phyloP scores from a whole-genome alignment of 1,140 invertebrate species.

The Oscheius sp. region DNA sequence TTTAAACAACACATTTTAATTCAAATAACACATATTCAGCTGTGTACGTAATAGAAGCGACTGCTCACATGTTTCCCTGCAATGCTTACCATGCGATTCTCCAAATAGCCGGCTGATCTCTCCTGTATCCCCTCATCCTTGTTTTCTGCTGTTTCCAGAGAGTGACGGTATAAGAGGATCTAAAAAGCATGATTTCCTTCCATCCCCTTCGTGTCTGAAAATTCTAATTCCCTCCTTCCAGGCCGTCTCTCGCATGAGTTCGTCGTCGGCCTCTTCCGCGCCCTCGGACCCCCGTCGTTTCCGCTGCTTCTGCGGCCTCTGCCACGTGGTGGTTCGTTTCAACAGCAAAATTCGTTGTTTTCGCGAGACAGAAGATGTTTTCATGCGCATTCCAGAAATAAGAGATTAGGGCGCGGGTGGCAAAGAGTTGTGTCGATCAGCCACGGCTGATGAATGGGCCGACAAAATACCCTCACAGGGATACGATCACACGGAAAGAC shows the following conservation, averaged over 20 bases:
- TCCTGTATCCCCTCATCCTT: too few species aligned
- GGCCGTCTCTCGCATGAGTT: not conserved
- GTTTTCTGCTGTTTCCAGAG: too few species aligned
- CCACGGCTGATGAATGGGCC: not conserved
- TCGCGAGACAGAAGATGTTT: not conserved
- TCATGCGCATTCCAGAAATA: constrained; percentile 1
- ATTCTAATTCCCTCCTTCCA: too few species aligned
- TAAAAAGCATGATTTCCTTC: not conserved
- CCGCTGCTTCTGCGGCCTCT: constrained; percentile 42
- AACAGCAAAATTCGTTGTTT: not conserved
- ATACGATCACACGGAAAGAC: too few species aligned
- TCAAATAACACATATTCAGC: too few species aligned
- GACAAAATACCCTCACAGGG: not conserved
- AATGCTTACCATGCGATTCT: too few species aligned
- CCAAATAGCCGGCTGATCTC: too few species aligned
- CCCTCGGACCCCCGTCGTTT: constrained; percentile 8
- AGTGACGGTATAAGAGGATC: too few species aligned
- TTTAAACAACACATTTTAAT: too few species aligned
- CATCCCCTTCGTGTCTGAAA: too few species aligned
- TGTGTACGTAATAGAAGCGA: too few species aligned
- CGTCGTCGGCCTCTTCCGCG: not conserved
- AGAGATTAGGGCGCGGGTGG: not conserved
- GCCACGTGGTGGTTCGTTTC: constrained; percentile 45
- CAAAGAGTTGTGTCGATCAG: not conserved
- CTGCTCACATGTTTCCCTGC: too few species aligned